phyloP scores from a whole-genome alignment of 2,888 invertebrate genomes.

The Lepidocyrtoides sp. region DNA sequence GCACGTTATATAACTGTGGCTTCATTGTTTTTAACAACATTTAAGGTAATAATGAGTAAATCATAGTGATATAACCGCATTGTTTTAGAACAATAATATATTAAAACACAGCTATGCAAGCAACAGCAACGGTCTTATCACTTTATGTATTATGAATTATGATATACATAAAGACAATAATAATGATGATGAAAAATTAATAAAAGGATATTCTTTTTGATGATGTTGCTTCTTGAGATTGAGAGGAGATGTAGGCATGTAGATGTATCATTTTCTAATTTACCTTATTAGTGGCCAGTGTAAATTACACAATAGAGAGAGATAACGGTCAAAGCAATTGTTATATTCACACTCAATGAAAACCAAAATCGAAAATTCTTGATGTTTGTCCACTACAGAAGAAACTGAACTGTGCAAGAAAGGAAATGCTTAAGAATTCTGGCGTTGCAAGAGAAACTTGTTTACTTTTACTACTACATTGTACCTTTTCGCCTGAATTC shows the following conservation, averaged over 20 bases:
- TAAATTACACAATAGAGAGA: constrained; percentile 48
- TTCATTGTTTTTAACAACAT: constrained; percentile 24
- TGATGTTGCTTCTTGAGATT: neutral
- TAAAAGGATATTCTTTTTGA: neutral
- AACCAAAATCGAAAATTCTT: no score
- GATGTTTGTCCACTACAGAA: no score
- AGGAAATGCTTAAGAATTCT: no score
- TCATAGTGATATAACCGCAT: constrained; percentile 3
- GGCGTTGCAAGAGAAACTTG: no score
- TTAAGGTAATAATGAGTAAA: constrained; percentile 34
- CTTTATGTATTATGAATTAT: neutral
- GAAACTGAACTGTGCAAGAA: no score
- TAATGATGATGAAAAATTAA: constrained; percentile 21
- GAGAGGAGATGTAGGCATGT: neutral
- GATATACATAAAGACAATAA: no score
- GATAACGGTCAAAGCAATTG: constrained; percentile 27
- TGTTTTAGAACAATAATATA: constrained; percentile 55
- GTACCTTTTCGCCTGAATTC: no score
- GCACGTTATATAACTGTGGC: neutral
- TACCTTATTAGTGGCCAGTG: constrained; percentile 42
- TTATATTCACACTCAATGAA: neutral
- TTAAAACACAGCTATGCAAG: neutral
- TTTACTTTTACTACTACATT: no score
- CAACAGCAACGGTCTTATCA: constrained; percentile 43
- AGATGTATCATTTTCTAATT: constrained; percentile 12